Evolutionary conservation across 2,888 invertebrate species (phyloP).

Genomic region (Caenorhabditis sulstoni): DNA sequence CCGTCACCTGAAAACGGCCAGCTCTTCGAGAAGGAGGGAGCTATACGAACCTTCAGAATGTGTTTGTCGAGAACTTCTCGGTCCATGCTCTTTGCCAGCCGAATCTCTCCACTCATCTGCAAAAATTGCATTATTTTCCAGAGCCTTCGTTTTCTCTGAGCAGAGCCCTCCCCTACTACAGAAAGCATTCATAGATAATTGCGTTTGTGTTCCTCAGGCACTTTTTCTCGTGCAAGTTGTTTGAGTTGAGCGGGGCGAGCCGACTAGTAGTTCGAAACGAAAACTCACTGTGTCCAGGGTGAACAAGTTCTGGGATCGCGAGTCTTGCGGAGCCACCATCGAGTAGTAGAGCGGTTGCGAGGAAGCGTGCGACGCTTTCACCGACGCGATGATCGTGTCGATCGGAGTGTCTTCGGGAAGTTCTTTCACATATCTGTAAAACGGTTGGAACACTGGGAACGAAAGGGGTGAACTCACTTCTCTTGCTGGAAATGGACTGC

Average conservation of each 20-base stretch:
- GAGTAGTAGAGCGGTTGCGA: conserved; percentile 77
- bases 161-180: conserved; percentile 29
- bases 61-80: conserved; percentile 77
- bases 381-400: conserved; percentile 67
- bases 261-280: conserved; percentile 2
- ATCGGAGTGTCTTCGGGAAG: conserved; percentile 73
- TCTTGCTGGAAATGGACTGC: conserved; percentile 79
- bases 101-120: conserved; percentile 75
- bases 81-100: conserved; percentile 77
- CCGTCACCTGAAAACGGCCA: conserved; percentile 68
- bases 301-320: conserved; percentile 72
- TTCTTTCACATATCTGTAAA: conserved; percentile 75
- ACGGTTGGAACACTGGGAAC: no score
- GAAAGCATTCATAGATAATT: conserved; percentile 62
- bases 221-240: conserved; percentile 42
- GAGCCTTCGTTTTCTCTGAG: conserved; percentile 4
- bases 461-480: no score
- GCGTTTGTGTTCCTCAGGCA: conserved; percentile 52
- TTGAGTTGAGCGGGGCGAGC: conserved; percentile 17
- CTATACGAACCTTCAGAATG: conserved; percentile 70
- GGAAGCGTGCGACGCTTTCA: conserved; percentile 73
- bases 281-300: conserved; percentile 69
- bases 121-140: conserved; percentile 52
- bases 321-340: conserved; percentile 78
- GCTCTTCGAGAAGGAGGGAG: no score